Evolutionary conservation across 2,113 vertebrate species (phyloP).

Genomic region (Eubucco bourcierii): DNA sequence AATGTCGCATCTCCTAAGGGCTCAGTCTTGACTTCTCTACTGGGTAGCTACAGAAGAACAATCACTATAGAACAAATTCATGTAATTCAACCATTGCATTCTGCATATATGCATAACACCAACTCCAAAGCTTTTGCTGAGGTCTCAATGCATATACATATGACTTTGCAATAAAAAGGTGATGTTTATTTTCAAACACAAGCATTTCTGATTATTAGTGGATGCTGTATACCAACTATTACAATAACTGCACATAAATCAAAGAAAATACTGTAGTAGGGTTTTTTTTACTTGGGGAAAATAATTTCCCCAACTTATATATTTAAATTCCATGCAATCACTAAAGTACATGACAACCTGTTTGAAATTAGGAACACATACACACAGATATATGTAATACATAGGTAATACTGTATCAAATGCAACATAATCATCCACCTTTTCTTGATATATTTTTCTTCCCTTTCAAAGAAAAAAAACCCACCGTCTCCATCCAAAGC

Average conservation of each 20-base stretch:
- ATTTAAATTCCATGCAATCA: neutral
- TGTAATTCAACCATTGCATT: neutral
- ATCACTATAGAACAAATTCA: neutral
- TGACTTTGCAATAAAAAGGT: neutral
- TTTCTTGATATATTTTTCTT: neutral
- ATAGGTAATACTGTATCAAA: neutral
- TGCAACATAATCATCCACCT: neutral
- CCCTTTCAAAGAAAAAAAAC: neutral
- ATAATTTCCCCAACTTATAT: neutral
- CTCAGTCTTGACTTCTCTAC: neutral
- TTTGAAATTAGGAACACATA: neutral
- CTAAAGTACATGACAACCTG: neutral
- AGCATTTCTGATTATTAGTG: neutral
- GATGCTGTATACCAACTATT: neutral
- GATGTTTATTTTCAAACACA: neutral
- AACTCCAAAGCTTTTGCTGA: neutral
- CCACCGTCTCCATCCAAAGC: neutral
- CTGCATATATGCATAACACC: neutral
- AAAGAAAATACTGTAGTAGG: neutral
- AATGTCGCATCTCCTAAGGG: neutral
- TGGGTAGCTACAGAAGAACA: neutral
- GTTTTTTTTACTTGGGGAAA: neutral
- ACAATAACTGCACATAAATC: neutral
- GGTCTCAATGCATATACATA: neutral
- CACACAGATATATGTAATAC: neutral